Evolutionary conservation across 2,888 invertebrate species (phyloP), one percentile per base, ranked within the genome.

Genomic region (Melanostoma mellinum): DNA sequence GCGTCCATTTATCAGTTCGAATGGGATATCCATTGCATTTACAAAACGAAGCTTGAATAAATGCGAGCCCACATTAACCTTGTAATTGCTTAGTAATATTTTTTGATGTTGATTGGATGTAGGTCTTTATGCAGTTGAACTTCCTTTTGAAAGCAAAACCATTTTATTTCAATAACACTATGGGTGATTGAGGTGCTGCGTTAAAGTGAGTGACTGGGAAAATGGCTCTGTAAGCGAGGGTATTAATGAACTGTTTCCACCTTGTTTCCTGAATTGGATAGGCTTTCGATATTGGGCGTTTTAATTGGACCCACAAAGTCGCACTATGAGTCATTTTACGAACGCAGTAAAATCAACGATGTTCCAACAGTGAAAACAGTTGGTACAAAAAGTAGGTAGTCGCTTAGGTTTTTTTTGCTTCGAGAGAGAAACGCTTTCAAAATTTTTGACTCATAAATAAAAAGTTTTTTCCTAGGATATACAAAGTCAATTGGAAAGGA

Each of bases 51-150:
- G 67, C 65, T 69, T 56, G 63, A 78, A 74, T 52, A 61, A 79
- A 74, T 84, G 84, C 74, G 74, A 55, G 74, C 79, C 84, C 84
- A 79, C 79, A 78, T 79, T 84, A 79, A 79, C 79, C 78, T 79
- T 84, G 84, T 79, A 84, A 84, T 84, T 84, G 84, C 69, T 75
- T 50, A 20, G 84, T 40, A 84, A 84, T 84, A 74, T 75, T 71
- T 79, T 65, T 65, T 50, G 48, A 63, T 78, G 63, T 69, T 73
- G 72, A 82, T 78, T 78, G 77, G 81, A 81, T 77, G 67, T 68
- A 73, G 71, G 72, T 73, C 67, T 81, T 55, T 6, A 67, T 56
- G 50, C 44, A 38, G 50, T 77, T 77, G 58, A 71, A 67, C 77
- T 77, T 81, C 67, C 48, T 67, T 53, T 55, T 1, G 50, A 36